A percentile compares a stretch with the other conserved stretches of the same genome.
These are phyloP conservation scores for Leptoteleia sp. DNA, from an alignment of 1,140 invertebrate genomes.

Conservation along the genomic window DNA sequence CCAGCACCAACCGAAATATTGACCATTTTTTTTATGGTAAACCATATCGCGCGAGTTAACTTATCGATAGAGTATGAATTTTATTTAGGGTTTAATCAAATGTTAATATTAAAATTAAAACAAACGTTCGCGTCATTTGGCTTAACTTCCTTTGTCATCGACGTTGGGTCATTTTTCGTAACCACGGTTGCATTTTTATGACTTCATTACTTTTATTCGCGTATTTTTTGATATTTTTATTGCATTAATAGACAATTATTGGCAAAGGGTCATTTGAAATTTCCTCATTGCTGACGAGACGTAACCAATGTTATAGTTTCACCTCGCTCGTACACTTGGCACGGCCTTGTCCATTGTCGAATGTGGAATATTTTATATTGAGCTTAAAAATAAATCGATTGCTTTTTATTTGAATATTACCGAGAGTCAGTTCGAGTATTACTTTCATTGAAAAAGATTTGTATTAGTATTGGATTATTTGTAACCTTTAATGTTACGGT, in stretches of 20 bases:
- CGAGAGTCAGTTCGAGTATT: too few relatives aligned
- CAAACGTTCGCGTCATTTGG: neutral
- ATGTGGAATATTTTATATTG: conserved; percentile 52
- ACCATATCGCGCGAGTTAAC: neutral
- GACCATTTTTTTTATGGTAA: conserved; percentile 12
- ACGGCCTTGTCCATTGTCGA: conserved; percentile 55
- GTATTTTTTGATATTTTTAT: neutral
- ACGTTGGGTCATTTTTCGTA: neutral
- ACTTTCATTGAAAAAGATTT: too few relatives aligned
- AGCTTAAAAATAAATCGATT: conserved; percentile 25
- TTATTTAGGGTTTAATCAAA: conserved; percentile 2
- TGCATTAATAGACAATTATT: neutral
- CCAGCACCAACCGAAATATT: neutral
- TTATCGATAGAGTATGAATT: neutral
- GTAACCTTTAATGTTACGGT: too few relatives aligned
- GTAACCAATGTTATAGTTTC: conserved; percentile 33
- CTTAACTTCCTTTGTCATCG: neutral
- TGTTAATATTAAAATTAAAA: conserved; percentile 26
- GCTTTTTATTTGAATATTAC: too few relatives aligned
- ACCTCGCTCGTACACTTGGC: conserved; percentile 35
- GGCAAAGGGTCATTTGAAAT: conserved; percentile 1
- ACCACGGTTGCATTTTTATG: too few relatives aligned
- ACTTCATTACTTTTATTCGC: neutral
- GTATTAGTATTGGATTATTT: too few relatives aligned
- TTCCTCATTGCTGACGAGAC: conserved; percentile 27